Evolutionary conservation across 2,888 invertebrate genomes (phyloP).

Genomic region (Melanostoma mellinum): DNA sequence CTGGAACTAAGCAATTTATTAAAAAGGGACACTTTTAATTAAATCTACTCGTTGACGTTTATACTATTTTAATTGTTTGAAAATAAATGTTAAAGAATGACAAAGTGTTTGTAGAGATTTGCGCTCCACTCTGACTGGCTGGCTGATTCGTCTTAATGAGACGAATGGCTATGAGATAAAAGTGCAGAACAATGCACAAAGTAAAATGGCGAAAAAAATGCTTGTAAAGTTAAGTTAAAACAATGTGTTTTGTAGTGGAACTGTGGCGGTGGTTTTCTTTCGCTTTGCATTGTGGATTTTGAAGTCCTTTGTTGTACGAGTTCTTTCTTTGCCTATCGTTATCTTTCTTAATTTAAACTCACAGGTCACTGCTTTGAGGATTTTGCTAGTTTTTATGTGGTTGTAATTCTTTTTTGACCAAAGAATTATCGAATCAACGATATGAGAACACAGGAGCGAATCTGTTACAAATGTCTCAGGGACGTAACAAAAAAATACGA

Average conservation of each 20-base stretch:
- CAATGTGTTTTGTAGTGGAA: conserved; percentile 12
- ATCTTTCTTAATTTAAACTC: too few relatives aligned
- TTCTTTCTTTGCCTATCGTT: too few relatives aligned
- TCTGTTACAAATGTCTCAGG: too few relatives aligned
- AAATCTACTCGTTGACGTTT: conserved; percentile 58
- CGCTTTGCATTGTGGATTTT: too few relatives aligned
- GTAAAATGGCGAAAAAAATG: neutral
- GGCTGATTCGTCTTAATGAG: conserved; percentile 36
- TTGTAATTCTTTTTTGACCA: too few relatives aligned
- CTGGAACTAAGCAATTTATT: conserved; percentile 44
- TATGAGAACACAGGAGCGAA: too few relatives aligned
- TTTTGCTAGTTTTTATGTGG: too few relatives aligned
- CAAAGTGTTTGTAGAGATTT: conserved; percentile 64
- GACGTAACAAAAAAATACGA: too few relatives aligned
- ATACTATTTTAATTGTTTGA: conserved; percentile 65
- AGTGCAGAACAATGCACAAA: conserved; percentile 36
- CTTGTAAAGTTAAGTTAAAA: conserved; percentile 25
- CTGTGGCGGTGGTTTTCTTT: too few relatives aligned
- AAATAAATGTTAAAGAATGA: conserved; percentile 58
- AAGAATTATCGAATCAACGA: too few relatives aligned
- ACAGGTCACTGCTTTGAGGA: too few relatives aligned
- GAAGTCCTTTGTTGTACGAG: too few relatives aligned
- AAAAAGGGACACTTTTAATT: conserved; percentile 68
- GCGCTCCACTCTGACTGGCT: neutral
- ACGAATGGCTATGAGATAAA: conserved; percentile 22